Evolutionary conservation across 2,113 vertebrate genomes (phyloP).

Genomic region (Gobiocypris rarus): DNA sequence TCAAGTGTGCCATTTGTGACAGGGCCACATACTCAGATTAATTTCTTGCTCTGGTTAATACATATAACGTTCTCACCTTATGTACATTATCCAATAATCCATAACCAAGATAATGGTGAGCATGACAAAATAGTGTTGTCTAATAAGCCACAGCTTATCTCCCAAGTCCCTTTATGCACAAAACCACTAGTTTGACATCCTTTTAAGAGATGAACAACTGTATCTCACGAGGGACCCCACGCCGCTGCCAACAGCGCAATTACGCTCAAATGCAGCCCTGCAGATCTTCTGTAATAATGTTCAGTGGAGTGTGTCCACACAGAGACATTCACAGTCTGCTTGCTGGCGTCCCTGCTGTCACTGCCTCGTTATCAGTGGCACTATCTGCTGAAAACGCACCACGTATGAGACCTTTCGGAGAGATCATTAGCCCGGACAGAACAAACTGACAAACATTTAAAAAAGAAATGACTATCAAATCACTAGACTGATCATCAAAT

Average conservation of each 20-base stretch:
- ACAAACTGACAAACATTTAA: neutral
- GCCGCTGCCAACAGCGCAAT: conserved; percentile 20
- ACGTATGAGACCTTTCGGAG: neutral
- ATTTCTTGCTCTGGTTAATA: neutral
- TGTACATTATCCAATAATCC: neutral
- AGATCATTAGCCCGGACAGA: neutral
- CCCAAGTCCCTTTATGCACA: neutral
- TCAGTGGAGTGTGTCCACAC: conserved; percentile 31
- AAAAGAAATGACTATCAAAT: neutral
- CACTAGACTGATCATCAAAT: neutral
- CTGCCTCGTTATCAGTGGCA: conserved; percentile 28
- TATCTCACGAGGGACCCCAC: neutral
- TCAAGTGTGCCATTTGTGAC: neutral
- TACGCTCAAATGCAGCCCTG: conserved; percentile 6
- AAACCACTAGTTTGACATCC: neutral
- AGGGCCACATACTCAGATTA: neutral
- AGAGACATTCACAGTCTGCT: conserved; percentile 33
- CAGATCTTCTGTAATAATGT: conserved; percentile 40
- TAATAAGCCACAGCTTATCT: conserved; percentile 5
- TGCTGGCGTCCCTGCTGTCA: conserved; percentile 21
- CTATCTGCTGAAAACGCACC: neutral
- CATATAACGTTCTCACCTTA: neutral
- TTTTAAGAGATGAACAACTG: conserved; percentile 30
- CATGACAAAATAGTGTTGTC: neutral
- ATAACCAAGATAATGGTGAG: neutral